A percentile compares a stretch with the other conserved stretches of the same genome.
Conservation (phyloP, 2,888 invertebrate genomes). For the Epistrophella euchroma region DNA sequence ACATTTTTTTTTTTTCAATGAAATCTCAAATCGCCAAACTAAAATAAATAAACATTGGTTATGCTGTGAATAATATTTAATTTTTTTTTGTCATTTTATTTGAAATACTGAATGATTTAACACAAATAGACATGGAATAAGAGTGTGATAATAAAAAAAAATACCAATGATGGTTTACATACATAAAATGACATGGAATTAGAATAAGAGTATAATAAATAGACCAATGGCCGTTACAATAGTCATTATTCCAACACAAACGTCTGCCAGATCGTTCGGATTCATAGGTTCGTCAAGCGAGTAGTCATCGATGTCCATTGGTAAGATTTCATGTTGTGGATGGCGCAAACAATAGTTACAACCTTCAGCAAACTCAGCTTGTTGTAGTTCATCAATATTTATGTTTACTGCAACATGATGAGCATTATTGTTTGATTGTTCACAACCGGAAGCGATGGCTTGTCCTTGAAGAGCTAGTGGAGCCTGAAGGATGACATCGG, state of each 20-base stretch:
- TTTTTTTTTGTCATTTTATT: too few relatives aligned
- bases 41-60: too few relatives aligned
- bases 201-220: background rate
- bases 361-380: background rate
- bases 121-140: background rate
- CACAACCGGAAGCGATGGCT: background rate
- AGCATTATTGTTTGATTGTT: background rate
- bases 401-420: background rate
- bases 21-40: too few relatives aligned
- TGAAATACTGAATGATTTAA: too few relatives aligned
- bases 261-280: background rate
- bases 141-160: background rate
- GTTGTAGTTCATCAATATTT: background rate
- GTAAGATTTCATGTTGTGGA: too few relatives aligned
- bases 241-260: background rate
- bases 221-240: background rate
- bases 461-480: background rate
- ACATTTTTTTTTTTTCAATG: too few relatives aligned
- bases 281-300: background rate
- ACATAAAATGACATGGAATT: background rate
- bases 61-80: too few relatives aligned
- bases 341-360: background rate
- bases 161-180: too few relatives aligned
- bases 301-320: background rate
- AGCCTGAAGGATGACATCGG: background rate